Evolutionary conservation across 64 coral and sea anemone species (phyloP), one percentile per base, ranked within the genome.

Genomic region (Platygyra sinensis): DNA sequence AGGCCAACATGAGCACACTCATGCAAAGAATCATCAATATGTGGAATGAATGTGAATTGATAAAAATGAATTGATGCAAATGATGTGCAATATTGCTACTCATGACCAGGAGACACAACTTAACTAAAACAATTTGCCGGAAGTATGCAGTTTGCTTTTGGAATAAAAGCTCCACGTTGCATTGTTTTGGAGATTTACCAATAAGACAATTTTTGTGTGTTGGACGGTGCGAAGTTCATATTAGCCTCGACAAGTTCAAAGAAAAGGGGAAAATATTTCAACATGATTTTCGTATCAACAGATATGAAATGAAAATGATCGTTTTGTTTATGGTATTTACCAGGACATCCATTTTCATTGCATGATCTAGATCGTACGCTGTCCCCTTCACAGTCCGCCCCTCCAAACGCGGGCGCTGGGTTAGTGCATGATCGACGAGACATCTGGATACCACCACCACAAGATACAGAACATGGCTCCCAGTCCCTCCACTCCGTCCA

Each of bases 371-470:
- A 83, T n/a, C 60, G 28, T 1, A n/a, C 60, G 60, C 8, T n/a
- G 6, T 20, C 74, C 61, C 87, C 87, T 18, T 78, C 57, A 22
- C 87, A 89, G 22, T 78, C 42, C 38, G 59, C 46, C 39, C 87
- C 87, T 36, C 87, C 87, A 24, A 78, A 78, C 28, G 59, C 62
- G 14, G 87, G 32, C 28, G 18, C 20, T 8, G 87, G 87, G 59
- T 89, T 79, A 12, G 87, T 67, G 28, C 87, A 89, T 10, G 60
- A 32, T 17, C 87, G 87, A 46, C 42, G 29, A 17, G 57, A 67
- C 12, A 30, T 78, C 67, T 77, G 38, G 25, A 27, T n/a, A 19
- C 87, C 87, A 74, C 75, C 87, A 51, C 87, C 87, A 49, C 87
- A 89, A 10, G 57, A 77, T 19, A 29, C 9, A 0, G 87, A 65